phyloP scores from a whole-genome alignment of 1,140 invertebrate genomes.

The Wasmannia auropunctata region DNA sequence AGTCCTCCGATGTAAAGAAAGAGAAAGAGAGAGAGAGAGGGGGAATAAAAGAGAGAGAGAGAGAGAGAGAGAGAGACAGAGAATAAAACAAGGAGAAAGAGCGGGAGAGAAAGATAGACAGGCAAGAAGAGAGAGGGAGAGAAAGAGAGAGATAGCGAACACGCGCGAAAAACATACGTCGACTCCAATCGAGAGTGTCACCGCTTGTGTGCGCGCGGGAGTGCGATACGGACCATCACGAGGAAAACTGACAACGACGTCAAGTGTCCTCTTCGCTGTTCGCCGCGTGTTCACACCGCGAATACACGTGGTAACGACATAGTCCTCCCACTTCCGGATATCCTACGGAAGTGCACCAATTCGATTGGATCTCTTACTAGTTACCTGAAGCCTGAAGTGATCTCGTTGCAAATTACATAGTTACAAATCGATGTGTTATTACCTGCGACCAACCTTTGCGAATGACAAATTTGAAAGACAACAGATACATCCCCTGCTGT shows the following conservation, averaged over 20 bases:
- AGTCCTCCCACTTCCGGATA: background rate
- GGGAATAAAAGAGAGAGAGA: slow-evolving; percentile 65
- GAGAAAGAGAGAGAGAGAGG: slow-evolving; percentile 49
- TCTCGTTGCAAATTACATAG: background rate
- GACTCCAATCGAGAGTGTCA: slow-evolving; percentile 60
- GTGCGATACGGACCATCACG: slow-evolving; percentile 42
- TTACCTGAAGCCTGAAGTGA: background rate
- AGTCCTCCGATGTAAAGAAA: slow-evolving; percentile 59
- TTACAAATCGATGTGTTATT: background rate
- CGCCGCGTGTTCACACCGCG: slow-evolving; percentile 6
- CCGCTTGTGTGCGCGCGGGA: slow-evolving; percentile 21
- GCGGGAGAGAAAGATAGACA: slow-evolving; percentile 49
- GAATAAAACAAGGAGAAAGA: slow-evolving; percentile 59
- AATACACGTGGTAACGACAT: slow-evolving; percentile 51
- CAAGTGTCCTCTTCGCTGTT: background rate
- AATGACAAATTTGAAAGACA: slow-evolving; percentile 25
- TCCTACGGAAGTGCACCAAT: slow-evolving; percentile 2
- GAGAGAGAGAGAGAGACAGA: slow-evolving; percentile 65
- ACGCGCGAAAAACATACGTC: slow-evolving; percentile 66
- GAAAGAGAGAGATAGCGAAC: slow-evolving; percentile 40
- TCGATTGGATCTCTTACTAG: background rate
- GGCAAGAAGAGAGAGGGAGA: slow-evolving; percentile 30
- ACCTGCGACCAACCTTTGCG: background rate
- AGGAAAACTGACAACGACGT: slow-evolving; percentile 29
- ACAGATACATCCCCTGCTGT: slow-evolving; percentile 10